Evolutionary conservation across 2,888 invertebrate species (phyloP), one percentile per base, ranked within the genome.

Genomic region (Polyploca ridens): DNA sequence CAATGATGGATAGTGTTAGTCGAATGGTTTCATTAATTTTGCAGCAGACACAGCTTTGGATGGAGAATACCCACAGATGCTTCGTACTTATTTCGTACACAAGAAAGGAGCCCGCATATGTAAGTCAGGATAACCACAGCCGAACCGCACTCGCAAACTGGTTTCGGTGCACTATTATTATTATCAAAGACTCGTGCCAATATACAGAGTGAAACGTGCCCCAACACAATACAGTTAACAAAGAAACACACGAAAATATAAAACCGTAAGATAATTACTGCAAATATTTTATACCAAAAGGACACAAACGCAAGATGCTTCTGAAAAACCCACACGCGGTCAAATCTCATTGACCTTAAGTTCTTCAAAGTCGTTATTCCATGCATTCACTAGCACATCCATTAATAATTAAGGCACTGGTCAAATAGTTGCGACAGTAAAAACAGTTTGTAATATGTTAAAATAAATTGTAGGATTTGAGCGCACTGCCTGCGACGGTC

Each of bases 101-200:
- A 86, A 88, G 87, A 87, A 89, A 89, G 87, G 84, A 84, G 86
- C 90, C 90, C 91, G 92, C 89, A 91, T 90, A 82, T 78, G 79
- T 87, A 86, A 85, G 85, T 83, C 91, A 87, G 92, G 90, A 92
- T 90, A 89, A 91, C 90, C 89, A 85, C 90, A 89, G 82, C 84
- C 90, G 81, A 87, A 90, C 90, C 89, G 81, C 90, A 91, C 90
- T 87, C 86, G 90, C 89, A 93, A 94, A 94, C 93, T 85, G 93
- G 93, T 93, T 94, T 89, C 74, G 82, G 90, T 91, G 90, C 91
- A 92, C 91, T 93, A 93, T 93, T 93, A 94, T 93, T 94, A 93
- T 92, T 93, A 90, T 54, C 54, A 88, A 76, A 88, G 90, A 87
- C 91, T 93, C 93, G 92, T 93, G 93, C 93, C 91, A 90, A 92